Evolutionary conservation across 2,888 invertebrate genomes (phyloP).

Genomic region (Drosophila acutilabella): DNA sequence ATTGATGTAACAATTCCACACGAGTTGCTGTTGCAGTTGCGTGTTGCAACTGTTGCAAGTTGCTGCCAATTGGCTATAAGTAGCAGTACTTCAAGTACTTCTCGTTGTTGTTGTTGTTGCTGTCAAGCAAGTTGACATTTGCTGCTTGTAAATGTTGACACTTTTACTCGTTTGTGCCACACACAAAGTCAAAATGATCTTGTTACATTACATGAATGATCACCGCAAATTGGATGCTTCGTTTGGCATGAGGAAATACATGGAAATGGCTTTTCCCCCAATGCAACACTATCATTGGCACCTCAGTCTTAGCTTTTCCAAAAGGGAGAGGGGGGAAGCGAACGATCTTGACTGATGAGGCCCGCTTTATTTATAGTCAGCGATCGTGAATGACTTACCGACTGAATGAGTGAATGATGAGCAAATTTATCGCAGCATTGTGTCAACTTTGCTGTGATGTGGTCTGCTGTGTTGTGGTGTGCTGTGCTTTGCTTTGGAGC

Average conservation of each 20-base stretch:
- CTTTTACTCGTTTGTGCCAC: conserved; percentile 73
- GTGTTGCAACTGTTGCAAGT: conserved; percentile 53
- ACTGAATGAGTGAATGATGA: conserved; percentile 81
- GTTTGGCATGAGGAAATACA: conserved; percentile 64
- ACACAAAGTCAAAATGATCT: conserved; percentile 71
- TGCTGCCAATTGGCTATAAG: conserved; percentile 53
- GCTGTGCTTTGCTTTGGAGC: conserved; percentile 12
- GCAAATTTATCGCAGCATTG: conserved; percentile 81
- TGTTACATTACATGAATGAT: conserved; percentile 80
- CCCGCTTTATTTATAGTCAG: conserved; percentile 78
- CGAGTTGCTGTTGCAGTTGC: conserved; percentile 38
- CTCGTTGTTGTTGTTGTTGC: background rate
- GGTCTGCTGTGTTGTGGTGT: conserved; percentile 39
- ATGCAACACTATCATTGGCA: conserved; percentile 67
- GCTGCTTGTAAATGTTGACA: conserved; percentile 85
- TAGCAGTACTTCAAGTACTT: background rate
- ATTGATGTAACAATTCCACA: conserved; percentile 70
- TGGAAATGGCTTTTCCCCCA: conserved; percentile 49
- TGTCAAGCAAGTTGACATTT: conserved; percentile 83
- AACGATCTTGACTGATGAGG: conserved; percentile 69
- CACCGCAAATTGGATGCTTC: conserved; percentile 76
- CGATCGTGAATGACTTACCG: conserved; percentile 77
- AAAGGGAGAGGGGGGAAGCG: background rate
- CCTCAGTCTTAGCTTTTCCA: conserved; percentile 42
- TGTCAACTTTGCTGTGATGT: conserved; percentile 60